A percentile compares a stretch with the other conserved stretches of the same genome.
phyloP scores from a whole-genome alignment of 2,797 vertebrate species.

The Cyprinella venusta region DNA sequence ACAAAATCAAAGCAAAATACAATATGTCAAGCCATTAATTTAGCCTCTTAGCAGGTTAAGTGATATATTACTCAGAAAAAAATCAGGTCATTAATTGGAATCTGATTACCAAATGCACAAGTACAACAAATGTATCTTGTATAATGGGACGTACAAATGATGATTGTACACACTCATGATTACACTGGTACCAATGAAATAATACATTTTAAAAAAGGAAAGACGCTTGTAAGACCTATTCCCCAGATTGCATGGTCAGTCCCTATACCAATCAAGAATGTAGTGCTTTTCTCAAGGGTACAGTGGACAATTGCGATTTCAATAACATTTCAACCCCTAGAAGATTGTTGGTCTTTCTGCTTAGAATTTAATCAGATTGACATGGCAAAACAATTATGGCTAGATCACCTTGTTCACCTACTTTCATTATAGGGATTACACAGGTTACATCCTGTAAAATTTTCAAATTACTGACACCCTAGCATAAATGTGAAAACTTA shows the following conservation, averaged over 20 bases:
- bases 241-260: neutral
- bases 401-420: neutral
- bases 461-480: neutral
- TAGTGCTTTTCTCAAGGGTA: neutral
- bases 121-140: neutral
- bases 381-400: neutral
- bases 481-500: neutral
- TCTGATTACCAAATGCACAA: neutral
- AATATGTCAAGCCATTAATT: neutral
- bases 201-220: neutral
- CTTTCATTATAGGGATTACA: neutral
- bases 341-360: neutral
- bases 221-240: neutral
- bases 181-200: neutral
- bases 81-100: neutral
- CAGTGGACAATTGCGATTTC: neutral
- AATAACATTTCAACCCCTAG: neutral
- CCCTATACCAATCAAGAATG: neutral
- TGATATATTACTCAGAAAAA: too few species aligned
- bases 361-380: neutral
- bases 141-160: neutral
- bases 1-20: too few species aligned
- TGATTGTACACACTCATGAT: neutral
- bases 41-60: neutral
- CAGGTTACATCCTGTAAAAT: constrained; percentile 5